Evolutionary conservation across 2,797 vertebrate genomes (phyloP), one percentile per base, ranked within the genome.

Genomic region (Microhierax caerulescens): DNA sequence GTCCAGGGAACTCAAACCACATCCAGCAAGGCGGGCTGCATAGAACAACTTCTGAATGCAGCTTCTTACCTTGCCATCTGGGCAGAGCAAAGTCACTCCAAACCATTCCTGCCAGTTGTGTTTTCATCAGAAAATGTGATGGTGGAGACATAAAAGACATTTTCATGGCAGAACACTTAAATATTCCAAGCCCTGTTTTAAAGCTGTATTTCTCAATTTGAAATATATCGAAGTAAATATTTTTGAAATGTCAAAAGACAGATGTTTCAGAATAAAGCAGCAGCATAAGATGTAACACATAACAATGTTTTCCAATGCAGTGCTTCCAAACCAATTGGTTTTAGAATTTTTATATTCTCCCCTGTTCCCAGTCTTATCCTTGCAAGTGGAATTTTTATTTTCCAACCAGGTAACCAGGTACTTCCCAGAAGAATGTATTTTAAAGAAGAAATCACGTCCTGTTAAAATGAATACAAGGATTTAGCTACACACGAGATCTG

Each of bases 141-240:
- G 24, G 36, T 54, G 57, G 65, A 91, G 87, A 88, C 47, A 27
- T 47, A 51, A 79, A 85, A 78, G 56, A 57, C 32, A 23, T 87
- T 91, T 75, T 79, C 73, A 65, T 9, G 18, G 63, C 80, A 94
- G 84, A 54, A 87, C 85, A 73, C 1, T 10, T 68, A 80, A 76
- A 93, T 43, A 88, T 81, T 72, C 76, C 79, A 81, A 92, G 54
- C 45, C 48, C 48, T 59, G 61, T 91, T 85, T 94, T 77, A 75
- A 95, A 96, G 61, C 68, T 90, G 79, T 41, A 45, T 50, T 88
- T 95, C 91, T 93, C 54, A 65, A 81, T 63, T 95, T 87, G 64
- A 91, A 87, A 86, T 79, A 57, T 20, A 78, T 85, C 22, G 61
- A 86, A 94, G 88, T 61, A 69, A 41, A 9, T 3, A 41, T 82